Evolutionary conservation across 2,888 invertebrate species (phyloP), one percentile per base, ranked within the genome.

Genomic region (Andrena fulva): DNA sequence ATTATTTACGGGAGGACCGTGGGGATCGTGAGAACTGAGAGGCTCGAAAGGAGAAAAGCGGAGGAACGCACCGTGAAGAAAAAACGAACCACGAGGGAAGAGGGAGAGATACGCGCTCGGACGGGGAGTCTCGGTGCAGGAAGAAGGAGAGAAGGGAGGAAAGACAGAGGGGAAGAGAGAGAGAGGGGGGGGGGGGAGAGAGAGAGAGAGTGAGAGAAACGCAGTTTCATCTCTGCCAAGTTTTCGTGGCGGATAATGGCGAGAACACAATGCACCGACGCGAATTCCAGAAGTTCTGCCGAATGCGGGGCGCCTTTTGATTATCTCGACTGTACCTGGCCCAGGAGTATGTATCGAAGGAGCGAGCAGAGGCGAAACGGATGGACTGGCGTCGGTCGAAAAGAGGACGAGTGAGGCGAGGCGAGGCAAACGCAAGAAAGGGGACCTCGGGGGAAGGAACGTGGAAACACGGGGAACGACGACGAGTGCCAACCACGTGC

Each of bases 271-370:
- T 88, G 88, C 85, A 73, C 77, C 86, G 77, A 75, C 73, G 86
- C 86, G 86, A 86, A 87, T 89, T 89, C 89, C 89, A 86, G 86
- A 87, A 89, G 87, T 89, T 84, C 79, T 69, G 69, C 77, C 86
- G 82, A 89, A 89, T 85, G 77, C 81, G 83, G 85, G 78, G 77
- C 84, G 80, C 78, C 87, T 89, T 89, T 89, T 87, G 89, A 89
- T 89, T 89, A 89, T 89, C 89, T 87, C 84, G 84, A 86, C 89
- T 86, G 83, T 88, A 89, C 82, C 84, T 73, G 76, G 63, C 35
- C 67, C 20, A 33, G 56, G 77, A 80, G 77, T 78, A 80, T 83
- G 83, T 77, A 89, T 87, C 84, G 89, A 87, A 79, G 80, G 35
- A 66, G 64, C n/a, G 60, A 56, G 70, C 29, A 54, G 59, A 63